Conservation (phyloP, 2,888 invertebrate species). For the Globia sparganii region DNA sequence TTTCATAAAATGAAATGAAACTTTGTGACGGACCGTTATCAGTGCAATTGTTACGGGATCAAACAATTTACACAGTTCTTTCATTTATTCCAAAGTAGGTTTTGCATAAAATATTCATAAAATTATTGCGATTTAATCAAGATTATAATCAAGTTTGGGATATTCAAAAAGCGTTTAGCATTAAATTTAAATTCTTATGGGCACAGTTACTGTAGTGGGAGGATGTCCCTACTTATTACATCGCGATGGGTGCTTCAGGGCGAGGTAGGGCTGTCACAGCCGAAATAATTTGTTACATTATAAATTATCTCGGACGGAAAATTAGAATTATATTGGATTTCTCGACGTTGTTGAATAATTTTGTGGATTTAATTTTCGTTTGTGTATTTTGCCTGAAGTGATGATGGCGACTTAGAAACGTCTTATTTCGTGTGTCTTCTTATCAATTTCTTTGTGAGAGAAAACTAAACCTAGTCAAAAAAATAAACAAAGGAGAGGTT, state of each 20-base stretch:
- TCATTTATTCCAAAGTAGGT: constrained; percentile 14
- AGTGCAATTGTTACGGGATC: constrained; percentile 28
- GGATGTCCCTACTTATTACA: constrained; percentile 75
- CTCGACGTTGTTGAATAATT: constrained; percentile 48
- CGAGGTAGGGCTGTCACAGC: constrained; percentile 63
- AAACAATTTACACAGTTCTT: constrained; percentile 34
- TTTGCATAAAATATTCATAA: constrained; percentile 29
- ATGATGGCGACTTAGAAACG: constrained; percentile 37
- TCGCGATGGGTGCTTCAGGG: constrained; percentile 66
- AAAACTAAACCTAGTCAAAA: constrained; percentile 10
- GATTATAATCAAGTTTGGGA: constrained; percentile 42
- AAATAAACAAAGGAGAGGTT: background rate
- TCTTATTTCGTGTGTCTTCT: constrained; percentile 19
- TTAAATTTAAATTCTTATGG: constrained; percentile 66
- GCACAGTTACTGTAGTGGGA: constrained; percentile 58
- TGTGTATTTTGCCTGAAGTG: constrained; percentile 42
- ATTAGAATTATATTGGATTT: constrained; percentile 65
- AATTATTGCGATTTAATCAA: constrained; percentile 37
- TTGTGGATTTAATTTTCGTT: constrained; percentile 51
- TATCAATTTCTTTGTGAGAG: constrained; percentile 22
- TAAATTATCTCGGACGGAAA: constrained; percentile 56
- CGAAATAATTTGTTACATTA: constrained; percentile 59
- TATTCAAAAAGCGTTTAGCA: constrained; percentile 61
- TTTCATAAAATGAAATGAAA: constrained; percentile 44
- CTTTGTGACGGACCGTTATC: constrained; percentile 43